Evolutionary conservation across 2,113 vertebrate genomes (phyloP).

Genomic region (Morone saxatilis): DNA sequence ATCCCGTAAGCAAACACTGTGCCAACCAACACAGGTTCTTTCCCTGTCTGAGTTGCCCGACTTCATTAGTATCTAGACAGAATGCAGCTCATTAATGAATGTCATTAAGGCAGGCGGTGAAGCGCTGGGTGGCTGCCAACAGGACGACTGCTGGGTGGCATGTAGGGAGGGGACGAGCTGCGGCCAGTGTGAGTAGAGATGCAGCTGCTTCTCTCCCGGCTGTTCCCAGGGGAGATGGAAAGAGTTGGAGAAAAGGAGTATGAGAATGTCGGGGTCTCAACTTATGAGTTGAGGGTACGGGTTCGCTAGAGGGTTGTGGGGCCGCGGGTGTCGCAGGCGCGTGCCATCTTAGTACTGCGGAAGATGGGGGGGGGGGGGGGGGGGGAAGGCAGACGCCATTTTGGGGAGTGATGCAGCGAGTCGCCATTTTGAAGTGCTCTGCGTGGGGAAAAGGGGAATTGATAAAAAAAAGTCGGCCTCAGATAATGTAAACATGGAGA

Average conservation of each 20-base stretch:
- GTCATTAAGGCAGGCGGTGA: conserved; percentile 62
- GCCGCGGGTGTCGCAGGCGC: conserved; percentile 3
- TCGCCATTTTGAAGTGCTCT: conserved; percentile 51
- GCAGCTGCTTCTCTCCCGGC: conserved; percentile 46
- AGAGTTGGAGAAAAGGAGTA: not conserved
- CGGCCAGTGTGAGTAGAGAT: conserved; percentile 3
- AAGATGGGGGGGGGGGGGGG: not conserved
- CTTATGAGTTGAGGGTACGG: conserved; percentile 3
- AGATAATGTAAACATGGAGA: not conserved
- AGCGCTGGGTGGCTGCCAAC: conserved; percentile 69
- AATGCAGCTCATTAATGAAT: conserved; percentile 60
- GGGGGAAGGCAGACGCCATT: conserved; percentile 43
- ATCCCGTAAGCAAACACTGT: conserved; percentile 8
- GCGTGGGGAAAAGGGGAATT: not conserved
- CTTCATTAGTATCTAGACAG: conserved; percentile 64
- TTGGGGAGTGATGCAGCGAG: conserved; percentile 16
- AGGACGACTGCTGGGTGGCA: conserved; percentile 52
- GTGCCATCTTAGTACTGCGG: conserved; percentile 8
- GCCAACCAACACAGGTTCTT: not conserved
- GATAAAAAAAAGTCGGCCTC: not conserved
- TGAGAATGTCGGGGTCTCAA: conserved; percentile 44
- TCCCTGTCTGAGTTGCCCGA: conserved; percentile 6
- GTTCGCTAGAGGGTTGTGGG: not conserved
- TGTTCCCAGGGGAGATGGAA: conserved; percentile 11
- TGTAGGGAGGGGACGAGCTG: conserved; percentile 17